Conservation (phyloP, 2,113 vertebrate species). For the Trichechus manatus region DNA sequence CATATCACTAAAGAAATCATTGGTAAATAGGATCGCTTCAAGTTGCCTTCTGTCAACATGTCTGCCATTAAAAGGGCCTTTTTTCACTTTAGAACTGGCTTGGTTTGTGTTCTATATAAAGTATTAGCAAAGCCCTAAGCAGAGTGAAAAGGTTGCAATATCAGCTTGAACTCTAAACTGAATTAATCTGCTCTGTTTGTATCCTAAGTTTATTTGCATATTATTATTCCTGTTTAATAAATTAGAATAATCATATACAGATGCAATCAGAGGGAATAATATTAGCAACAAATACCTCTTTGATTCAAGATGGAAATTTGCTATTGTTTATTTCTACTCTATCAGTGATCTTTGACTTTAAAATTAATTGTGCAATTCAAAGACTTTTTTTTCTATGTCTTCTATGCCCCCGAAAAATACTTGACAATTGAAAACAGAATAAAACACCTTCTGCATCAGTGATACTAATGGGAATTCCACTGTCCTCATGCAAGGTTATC, state of each 20-base stretch:
- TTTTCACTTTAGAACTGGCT: not conserved
- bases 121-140: conserved; percentile 19
- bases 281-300: conserved; percentile 76
- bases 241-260: conserved; percentile 80
- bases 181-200: conserved; percentile 74
- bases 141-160: conserved; percentile 65
- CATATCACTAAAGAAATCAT: not conserved
- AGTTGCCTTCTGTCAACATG: not conserved
- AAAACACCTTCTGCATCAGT: conserved; percentile 32
- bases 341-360: conserved; percentile 47
- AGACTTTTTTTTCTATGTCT: not conserved
- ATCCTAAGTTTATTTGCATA: conserved; percentile 80
- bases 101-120: not conserved
- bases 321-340: conserved; percentile 69
- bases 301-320: conserved; percentile 59
- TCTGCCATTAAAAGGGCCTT: not conserved
- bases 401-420: conserved; percentile 53
- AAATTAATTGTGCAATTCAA: conserved; percentile 68
- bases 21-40: not conserved
- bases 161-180: conserved; percentile 70
- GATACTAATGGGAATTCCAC: conserved; percentile 29
- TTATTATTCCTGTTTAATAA: conserved; percentile 69
- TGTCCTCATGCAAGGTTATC: conserved; percentile 54
- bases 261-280: conserved; percentile 76
- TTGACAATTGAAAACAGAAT: conserved; percentile 62